Conservation (phyloP, 2,888 invertebrate species). For the Escarpia spicata region DNA sequence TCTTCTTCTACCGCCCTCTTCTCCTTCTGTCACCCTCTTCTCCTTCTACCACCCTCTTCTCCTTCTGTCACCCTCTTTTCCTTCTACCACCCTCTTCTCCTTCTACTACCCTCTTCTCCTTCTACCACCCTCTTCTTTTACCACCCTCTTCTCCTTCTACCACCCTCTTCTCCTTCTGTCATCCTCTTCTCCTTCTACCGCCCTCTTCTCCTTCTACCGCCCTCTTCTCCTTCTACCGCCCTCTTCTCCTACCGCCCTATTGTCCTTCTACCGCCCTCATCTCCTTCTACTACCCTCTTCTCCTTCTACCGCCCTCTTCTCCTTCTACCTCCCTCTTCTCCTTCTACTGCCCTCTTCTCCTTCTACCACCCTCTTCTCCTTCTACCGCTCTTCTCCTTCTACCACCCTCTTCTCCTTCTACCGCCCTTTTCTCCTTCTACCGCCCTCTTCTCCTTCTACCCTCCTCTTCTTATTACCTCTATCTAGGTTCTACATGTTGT, state of each 20-base stretch:
- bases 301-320: background rate
- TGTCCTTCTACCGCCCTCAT: no score
- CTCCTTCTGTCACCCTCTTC: background rate
- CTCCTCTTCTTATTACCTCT: no score
- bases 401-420: background rate
- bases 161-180: no score
- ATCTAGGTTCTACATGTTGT: no score
- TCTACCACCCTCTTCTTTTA: no score
- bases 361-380: background rate
- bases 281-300: no score
- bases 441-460: background rate
- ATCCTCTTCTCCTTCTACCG: background rate
- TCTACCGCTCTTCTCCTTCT: background rate
- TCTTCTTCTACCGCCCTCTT: background rate
- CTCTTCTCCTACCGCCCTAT: no score
- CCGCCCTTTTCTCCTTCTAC: background rate
- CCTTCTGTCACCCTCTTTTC: background rate
- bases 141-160: no score
- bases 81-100: background rate
- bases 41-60: background rate
- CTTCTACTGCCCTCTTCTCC: background rate
- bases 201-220: no score
- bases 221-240: background rate
- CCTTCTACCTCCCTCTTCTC: background rate
- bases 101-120: background rate